A percentile compares a stretch with the other conserved stretches of the same genome.
phyloP scores from a whole-genome alignment of 2,113 vertebrate species.

The Elephantulus edwardii region DNA sequence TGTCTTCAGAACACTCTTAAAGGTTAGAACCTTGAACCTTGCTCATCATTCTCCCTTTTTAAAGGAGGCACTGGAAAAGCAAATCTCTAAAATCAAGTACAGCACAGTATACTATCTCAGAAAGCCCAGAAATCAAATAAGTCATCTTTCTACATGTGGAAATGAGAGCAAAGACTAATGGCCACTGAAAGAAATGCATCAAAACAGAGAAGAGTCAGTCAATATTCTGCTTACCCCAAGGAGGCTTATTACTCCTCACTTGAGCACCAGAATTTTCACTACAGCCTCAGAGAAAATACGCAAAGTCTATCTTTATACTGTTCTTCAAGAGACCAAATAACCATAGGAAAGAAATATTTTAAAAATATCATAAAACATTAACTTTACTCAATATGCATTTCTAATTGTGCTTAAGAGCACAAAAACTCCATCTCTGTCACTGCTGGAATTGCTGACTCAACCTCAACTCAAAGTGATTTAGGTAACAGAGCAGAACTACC shows the following conservation, averaged over 20 bases:
- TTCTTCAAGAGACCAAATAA: slow-evolving; percentile 25
- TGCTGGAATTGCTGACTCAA: not conserved
- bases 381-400: slow-evolving; percentile 16
- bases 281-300: not conserved
- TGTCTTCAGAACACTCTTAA: slow-evolving; percentile 32
- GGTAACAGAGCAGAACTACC: not conserved
- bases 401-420: not conserved
- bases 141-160: not conserved
- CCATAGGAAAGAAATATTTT: not conserved
- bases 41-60: not conserved
- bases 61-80: slow-evolving; percentile 18
- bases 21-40: not conserved
- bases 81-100: slow-evolving; percentile 36
- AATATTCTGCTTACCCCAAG: not conserved
- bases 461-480: not conserved
- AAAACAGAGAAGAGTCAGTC: not conserved
- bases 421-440: not conserved
- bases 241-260: not conserved
- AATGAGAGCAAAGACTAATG: not conserved
- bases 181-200: not conserved
- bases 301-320: slow-evolving; percentile 19
- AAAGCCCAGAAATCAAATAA: not conserved
- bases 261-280: slow-evolving; percentile 28
- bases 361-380: not conserved
- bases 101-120: not conserved